These are phyloP conservation scores for Albula glossodonta DNA, from an alignment of 2,113 vertebrate genomes.

Conservation along the genomic window DNA sequence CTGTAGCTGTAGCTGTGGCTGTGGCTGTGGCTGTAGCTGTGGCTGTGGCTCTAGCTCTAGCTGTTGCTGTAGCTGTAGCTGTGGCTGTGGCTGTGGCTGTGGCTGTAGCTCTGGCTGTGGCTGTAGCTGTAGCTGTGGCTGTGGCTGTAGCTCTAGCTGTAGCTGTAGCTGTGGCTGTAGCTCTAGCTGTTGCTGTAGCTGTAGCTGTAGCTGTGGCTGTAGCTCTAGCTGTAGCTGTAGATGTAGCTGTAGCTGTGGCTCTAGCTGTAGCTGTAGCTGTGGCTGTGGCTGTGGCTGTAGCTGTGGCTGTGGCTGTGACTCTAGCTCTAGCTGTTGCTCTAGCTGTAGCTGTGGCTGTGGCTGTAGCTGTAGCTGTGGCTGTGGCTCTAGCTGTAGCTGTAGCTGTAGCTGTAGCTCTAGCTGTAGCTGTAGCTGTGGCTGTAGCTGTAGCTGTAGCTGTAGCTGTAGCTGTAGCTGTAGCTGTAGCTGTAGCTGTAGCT, in stretches of 20 bases:
- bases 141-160: slow-evolving; percentile 21
- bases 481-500: too few species aligned
- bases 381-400: slow-evolving; percentile 28
- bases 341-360: slow-evolving; percentile 12
- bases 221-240: too few species aligned
- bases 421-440: slow-evolving; percentile 13
- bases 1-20: too few species aligned
- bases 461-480: too few species aligned
- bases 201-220: slow-evolving; percentile 16
- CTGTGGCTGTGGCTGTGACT: slow-evolving; percentile 12
- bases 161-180: slow-evolving; percentile 20
- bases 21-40: slow-evolving; percentile 21
- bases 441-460: slow-evolving; percentile 2
- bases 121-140: neutral
- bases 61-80: too few species aligned
- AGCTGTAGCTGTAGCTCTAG: too few species aligned
- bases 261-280: slow-evolving; percentile 20
- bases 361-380: slow-evolving; percentile 5
- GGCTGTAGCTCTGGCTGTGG: slow-evolving; percentile 34
- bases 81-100: neutral
- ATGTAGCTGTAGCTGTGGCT: neutral
- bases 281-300: slow-evolving; percentile 19
- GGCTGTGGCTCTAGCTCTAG: slow-evolving; percentile 19
- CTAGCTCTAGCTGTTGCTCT: too few species aligned
- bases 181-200: too few species aligned